Evolutionary conservation across 2,888 invertebrate species (phyloP).

Genomic region (Chrysomela aeneicollis): DNA sequence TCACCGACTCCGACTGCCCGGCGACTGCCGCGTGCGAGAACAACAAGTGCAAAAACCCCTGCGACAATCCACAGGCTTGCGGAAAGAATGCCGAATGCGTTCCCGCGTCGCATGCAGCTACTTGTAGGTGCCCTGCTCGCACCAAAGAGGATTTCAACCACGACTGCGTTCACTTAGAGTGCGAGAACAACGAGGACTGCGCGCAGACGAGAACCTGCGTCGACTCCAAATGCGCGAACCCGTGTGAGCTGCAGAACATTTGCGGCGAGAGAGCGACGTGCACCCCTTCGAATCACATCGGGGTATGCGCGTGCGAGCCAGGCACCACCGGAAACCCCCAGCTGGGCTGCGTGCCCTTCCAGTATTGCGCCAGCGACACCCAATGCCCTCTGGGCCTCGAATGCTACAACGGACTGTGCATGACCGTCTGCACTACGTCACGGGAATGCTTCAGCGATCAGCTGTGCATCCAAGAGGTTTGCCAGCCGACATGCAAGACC

Average conservation of each 20-base stretch:
- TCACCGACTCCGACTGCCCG: constrained; percentile 81
- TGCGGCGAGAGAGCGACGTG: constrained; percentile 86
- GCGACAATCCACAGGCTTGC: constrained; percentile 71
- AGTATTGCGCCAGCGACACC: constrained; percentile 81
- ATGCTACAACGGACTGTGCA: constrained; percentile 84
- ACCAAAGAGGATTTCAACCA: constrained; percentile 79
- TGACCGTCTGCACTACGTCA: constrained; percentile 77
- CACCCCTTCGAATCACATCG: constrained; percentile 77
- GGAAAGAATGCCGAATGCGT: constrained; percentile 80
- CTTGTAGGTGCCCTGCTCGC: constrained; percentile 78
- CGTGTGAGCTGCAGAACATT: constrained; percentile 81
- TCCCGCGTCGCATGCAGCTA: constrained; percentile 72
- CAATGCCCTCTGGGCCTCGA: constrained; percentile 87
- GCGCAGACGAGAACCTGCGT: constrained; percentile 75
- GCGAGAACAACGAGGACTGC: constrained; percentile 81
- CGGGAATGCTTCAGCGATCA: constrained; percentile 88
- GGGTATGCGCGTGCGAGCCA: constrained; percentile 82
- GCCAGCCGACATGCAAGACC: constrained; percentile 81
- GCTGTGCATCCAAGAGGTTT: constrained; percentile 85
- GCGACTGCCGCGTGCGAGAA: constrained; percentile 77
- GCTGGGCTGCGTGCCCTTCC: constrained; percentile 82
- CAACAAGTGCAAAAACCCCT: constrained; percentile 81
- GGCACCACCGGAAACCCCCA: constrained; percentile 88
- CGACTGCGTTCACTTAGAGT: constrained; percentile 79
- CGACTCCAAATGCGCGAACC: constrained; percentile 80